Conservation (phyloP, 2,113 vertebrate species). For the Notechis scutatus region DNA sequence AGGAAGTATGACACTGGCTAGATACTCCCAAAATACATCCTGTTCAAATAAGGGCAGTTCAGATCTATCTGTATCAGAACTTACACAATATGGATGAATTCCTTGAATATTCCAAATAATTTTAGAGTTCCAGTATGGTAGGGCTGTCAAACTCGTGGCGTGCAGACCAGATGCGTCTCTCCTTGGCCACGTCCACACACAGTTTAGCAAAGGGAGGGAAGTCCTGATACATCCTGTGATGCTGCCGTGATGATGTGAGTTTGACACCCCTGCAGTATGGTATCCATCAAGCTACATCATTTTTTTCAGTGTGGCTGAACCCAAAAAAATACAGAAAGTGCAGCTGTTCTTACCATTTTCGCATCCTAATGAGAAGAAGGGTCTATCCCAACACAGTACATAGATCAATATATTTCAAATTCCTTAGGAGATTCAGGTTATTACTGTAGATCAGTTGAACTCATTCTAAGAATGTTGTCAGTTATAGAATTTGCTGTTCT, state of each 20-base stretch:
- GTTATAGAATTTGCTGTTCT: not conserved
- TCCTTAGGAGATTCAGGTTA: not conserved
- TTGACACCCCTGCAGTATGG: not conserved
- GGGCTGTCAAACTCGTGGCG: too few relatives aligned
- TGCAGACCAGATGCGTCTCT: too few relatives aligned
- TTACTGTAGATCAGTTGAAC: not conserved
- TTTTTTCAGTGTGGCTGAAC: not conserved
- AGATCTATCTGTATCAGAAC: not conserved
- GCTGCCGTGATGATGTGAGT: not conserved
- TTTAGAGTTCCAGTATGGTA: not conserved
- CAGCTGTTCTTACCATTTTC: not conserved
- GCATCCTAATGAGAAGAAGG: not conserved
- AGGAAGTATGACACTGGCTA: not conserved
- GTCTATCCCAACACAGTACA: not conserved
- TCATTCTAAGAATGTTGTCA: not conserved
- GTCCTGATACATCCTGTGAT: too few relatives aligned
- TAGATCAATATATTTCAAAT: not conserved
- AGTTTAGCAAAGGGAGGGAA: too few relatives aligned
- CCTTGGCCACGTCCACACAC: too few relatives aligned
- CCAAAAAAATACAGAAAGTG: not conserved
- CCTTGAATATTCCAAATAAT: not conserved
- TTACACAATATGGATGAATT: not conserved
- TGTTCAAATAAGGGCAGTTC: not conserved
- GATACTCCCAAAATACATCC: not conserved
- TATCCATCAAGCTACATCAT: not conserved